phyloP scores from a whole-genome alignment of 2,113 vertebrate species.

The Neolamprologus falcicula region DNA sequence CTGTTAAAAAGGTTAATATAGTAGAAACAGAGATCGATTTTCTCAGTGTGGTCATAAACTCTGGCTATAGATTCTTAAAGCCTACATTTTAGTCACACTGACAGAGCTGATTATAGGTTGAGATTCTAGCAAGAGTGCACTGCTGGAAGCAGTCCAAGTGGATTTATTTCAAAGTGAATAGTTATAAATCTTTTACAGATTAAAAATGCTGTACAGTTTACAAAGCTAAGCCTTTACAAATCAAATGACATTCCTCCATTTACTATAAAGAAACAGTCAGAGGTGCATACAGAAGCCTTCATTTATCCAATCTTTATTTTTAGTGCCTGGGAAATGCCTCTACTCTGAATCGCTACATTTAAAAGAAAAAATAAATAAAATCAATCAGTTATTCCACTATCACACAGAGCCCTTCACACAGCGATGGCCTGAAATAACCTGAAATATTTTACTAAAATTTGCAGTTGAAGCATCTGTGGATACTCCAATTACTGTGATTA shows the following conservation, averaged over 20 bases:
- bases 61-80: neutral
- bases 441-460: neutral
- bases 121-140: neutral
- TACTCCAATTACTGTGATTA: neutral
- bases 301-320: neutral
- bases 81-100: neutral
- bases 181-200: neutral
- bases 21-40: neutral
- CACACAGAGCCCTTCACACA: neutral
- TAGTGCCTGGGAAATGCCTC: neutral
- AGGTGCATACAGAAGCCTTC: neutral
- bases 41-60: neutral
- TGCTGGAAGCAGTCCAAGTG: neutral
- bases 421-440: neutral
- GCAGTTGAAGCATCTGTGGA: neutral
- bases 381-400: neutral
- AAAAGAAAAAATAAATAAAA: neutral
- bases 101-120: neutral
- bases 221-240: neutral
- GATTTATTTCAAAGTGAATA: neutral
- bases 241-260: neutral
- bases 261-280: neutral
- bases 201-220: neutral
- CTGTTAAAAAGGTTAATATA: neutral
- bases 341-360: neutral